Evolutionary conservation across 2,113 vertebrate species (phyloP).

Genomic region (Phalacrocorax carbo): DNA sequence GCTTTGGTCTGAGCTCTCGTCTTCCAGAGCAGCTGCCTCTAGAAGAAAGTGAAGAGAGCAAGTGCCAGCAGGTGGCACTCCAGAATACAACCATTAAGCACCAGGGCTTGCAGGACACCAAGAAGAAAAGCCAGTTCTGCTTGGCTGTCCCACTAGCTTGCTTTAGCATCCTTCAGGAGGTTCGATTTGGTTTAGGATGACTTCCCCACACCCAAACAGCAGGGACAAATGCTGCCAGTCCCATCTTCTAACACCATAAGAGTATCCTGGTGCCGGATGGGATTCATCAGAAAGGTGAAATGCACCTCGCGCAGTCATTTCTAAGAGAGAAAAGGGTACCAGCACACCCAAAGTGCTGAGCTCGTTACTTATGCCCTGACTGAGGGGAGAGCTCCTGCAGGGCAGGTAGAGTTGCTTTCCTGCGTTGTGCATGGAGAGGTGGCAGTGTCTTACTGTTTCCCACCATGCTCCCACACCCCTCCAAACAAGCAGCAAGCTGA

Average conservation of each 20-base stretch:
- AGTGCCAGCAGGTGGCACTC: conserved; percentile 48
- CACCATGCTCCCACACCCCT: background rate
- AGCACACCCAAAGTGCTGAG: background rate
- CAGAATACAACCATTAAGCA: background rate
- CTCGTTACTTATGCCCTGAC: background rate
- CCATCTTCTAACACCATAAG: background rate
- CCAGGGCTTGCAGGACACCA: background rate
- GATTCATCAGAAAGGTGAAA: background rate
- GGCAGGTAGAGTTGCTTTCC: background rate
- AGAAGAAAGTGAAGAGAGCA: background rate
- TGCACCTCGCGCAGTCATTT: background rate
- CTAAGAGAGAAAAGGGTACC: background rate
- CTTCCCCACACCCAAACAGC: background rate
- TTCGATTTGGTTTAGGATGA: background rate
- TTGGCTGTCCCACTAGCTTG: background rate
- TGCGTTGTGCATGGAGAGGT: background rate
- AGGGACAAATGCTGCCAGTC: background rate
- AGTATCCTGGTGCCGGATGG: background rate
- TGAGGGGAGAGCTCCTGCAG: background rate
- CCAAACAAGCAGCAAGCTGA: background rate
- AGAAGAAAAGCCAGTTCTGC: background rate
- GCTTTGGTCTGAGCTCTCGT: background rate
- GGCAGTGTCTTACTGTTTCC: background rate
- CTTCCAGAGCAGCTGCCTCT: background rate
- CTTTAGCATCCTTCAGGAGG: background rate